Conservation (phyloP, 2,797 vertebrate genomes). For the Rhyacichthys aspro region DNA sequence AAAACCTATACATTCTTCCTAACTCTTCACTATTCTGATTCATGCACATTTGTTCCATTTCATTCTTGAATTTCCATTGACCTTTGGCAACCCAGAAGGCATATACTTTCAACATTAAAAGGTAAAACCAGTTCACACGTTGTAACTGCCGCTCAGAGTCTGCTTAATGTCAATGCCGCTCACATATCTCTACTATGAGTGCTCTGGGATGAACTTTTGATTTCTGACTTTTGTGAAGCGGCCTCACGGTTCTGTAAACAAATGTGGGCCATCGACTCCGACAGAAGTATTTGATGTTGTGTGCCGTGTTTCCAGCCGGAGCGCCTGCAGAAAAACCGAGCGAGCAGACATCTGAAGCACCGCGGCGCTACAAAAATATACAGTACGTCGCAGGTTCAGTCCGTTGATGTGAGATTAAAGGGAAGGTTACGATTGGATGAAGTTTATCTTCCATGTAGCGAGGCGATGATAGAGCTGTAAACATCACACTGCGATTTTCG, state of each 20-base stretch:
- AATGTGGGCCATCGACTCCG: conserved; percentile 27
- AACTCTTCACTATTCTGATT: too few relatives aligned
- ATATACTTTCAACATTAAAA: too few relatives aligned
- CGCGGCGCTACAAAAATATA: conserved; percentile 21
- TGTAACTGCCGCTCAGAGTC: neutral
- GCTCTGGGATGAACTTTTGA: conserved; percentile 49
- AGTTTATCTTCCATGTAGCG: conserved; percentile 29
- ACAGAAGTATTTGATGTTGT: conserved; percentile 43
- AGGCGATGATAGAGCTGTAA: conserved; percentile 18
- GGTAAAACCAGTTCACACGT: neutral
- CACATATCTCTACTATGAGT: conserved; percentile 25
- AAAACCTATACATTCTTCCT: too few relatives aligned
- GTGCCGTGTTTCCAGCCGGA: conserved; percentile 19
- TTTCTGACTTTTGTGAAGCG: conserved; percentile 24
- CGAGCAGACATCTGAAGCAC: conserved; percentile 23
- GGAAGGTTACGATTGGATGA: conserved; percentile 5
- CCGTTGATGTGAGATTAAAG: conserved; percentile 56
- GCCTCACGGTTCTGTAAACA: conserved; percentile 32
- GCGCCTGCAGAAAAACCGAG: conserved; percentile 14
- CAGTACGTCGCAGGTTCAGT: conserved; percentile 20
- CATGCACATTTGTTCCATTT: too few relatives aligned
- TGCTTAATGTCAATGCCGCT: conserved; percentile 39
- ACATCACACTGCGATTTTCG: conserved; percentile 34
- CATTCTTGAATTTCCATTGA: neutral
- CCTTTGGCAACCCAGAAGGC: neutral